Evolutionary conservation across 1,140 invertebrate species (phyloP), one percentile per base, ranked within the genome.

Genomic region (Melitaea cinxia): DNA sequence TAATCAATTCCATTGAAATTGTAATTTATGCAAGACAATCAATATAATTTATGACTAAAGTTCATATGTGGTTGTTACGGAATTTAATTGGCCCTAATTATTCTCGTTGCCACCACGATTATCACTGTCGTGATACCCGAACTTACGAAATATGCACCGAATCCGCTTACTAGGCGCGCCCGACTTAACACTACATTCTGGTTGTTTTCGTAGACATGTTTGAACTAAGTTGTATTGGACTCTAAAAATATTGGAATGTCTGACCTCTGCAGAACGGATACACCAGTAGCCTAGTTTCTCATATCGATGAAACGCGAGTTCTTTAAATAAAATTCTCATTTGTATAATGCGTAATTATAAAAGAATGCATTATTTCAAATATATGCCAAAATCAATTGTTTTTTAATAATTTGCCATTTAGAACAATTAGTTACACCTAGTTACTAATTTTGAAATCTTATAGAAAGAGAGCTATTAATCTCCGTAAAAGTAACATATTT

Each of bases 81-180:
- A 17, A 42, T 42, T 17, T 42, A 47, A 14, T 24, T n/a, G 19
- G 9, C 1, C 42, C 42, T 47, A 47, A 47, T 47, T 73, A 54
- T 64, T 45, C 42, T 65, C 39, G 30, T 63, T 63, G 37, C 57
- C 49, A 49, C 35, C 63, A 61, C 49, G 68, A 57, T 28, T 28
- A 35, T 47, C 19, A 23, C 21, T 28, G 28, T 45, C 42, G 69
- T 67, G 71, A 70, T 67, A 73, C 71, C 60, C 33, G 28, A 50
- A 62, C 58, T 72, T 72, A 59, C 66, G 67, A 69, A 70, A 73
- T 65, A 63, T 73, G 67, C 70, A 69, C 59, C 49, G 62, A 73
- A 72, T 70, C 64, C 55, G 60, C 57, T 59, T 67, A 64, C 39
- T 45, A 50, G 72, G 68, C 62, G 68, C 65, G 68, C 69, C 68